Percentiles rank a stretch among this genome's conserved stretches.
These are phyloP conservation scores for Meteorus colon DNA, from an alignment of 2,888 invertebrate species.

Conservation along the genomic window DNA sequence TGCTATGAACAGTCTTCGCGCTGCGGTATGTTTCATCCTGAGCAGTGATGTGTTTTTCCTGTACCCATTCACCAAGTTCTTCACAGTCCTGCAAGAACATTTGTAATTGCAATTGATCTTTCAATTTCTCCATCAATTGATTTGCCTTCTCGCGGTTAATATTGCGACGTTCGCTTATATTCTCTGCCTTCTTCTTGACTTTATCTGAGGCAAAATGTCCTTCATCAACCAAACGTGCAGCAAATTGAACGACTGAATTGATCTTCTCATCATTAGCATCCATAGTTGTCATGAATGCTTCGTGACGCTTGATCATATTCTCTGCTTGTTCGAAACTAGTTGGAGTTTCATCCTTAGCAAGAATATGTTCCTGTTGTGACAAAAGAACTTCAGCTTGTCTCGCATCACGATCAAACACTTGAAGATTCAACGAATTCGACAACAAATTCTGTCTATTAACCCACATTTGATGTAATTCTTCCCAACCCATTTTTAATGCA, in stretches of 20 bases:
- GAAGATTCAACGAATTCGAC: constrained; percentile 95
- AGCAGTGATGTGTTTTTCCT: constrained; percentile 98
- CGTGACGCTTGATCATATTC: constrained; percentile 96
- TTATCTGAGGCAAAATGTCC: constrained; percentile 97
- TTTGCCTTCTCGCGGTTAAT: constrained; percentile 93
- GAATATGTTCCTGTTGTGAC: constrained; percentile 97
- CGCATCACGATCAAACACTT: constrained; percentile 96
- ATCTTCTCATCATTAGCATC: constrained; percentile 99
- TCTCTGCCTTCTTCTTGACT: constrained; percentile 96
- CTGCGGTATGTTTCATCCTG: constrained; percentile 99
- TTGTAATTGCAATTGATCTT: constrained; percentile 95
- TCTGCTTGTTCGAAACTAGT: constrained; percentile 97
- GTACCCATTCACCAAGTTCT: constrained; percentile 98
- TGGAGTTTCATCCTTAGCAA: constrained; percentile 97
- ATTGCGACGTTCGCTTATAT: constrained; percentile 91
- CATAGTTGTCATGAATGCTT: constrained; percentile 99
- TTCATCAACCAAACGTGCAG: constrained; percentile 91
- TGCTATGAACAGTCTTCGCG: constrained; percentile 99
- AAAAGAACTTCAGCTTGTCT: constrained; percentile 97
- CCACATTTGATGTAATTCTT: constrained; percentile 99
- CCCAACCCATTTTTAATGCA: constrained; percentile 99
- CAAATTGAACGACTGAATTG: constrained; percentile 95
- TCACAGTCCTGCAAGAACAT: constrained; percentile 97
- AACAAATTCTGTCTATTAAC: constrained; percentile 96
- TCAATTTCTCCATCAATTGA: constrained; percentile 92